Evolutionary conservation across 2,888 invertebrate genomes (phyloP).

Genomic region (Drosophila paracracens): DNA sequence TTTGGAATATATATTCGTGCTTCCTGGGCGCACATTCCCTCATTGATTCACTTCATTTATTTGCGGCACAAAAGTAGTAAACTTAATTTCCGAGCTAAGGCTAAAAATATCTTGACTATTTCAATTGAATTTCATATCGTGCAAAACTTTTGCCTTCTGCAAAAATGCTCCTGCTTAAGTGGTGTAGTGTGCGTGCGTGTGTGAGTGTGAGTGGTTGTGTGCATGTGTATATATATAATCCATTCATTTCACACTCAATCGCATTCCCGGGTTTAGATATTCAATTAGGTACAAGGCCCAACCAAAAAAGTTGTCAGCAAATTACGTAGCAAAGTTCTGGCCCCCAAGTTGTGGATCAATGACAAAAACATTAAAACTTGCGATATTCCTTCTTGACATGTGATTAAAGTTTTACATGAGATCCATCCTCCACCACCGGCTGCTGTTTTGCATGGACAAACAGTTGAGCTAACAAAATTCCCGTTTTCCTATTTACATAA

Average conservation of each 20-base stretch:
- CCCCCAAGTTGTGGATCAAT: conserved; percentile 64
- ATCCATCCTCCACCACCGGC: not conserved
- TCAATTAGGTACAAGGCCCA: conserved; percentile 67
- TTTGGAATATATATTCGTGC: conserved; percentile 35
- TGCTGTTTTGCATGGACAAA: conserved; percentile 18
- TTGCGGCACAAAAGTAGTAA: conserved; percentile 59
- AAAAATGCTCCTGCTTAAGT: conserved; percentile 3
- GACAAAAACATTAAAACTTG: conserved; percentile 63
- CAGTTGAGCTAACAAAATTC: conserved; percentile 39
- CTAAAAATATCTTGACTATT: conserved; percentile 18
- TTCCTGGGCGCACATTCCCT: conserved; percentile 17
- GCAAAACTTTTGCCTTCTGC: conserved; percentile 19
- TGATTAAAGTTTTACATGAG: conserved; percentile 72
- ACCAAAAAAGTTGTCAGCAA: conserved; percentile 31
- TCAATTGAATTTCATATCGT: conserved; percentile 42
- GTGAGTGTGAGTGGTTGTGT: not conserved
- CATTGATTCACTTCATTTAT: conserved; percentile 51
- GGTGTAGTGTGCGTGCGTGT: not conserved
- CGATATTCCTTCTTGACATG: conserved; percentile 65
- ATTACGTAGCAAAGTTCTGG: conserved; percentile 50
- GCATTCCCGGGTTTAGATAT: conserved; percentile 67
- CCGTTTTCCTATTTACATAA: conserved; percentile 67
- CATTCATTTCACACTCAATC: conserved; percentile 77
- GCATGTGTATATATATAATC: conserved; percentile 4
- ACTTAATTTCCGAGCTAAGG: conserved; percentile 53